These are phyloP conservation scores for Resseliella maxima DNA, from an alignment of 2,888 invertebrate genomes.

Conservation along the genomic window DNA sequence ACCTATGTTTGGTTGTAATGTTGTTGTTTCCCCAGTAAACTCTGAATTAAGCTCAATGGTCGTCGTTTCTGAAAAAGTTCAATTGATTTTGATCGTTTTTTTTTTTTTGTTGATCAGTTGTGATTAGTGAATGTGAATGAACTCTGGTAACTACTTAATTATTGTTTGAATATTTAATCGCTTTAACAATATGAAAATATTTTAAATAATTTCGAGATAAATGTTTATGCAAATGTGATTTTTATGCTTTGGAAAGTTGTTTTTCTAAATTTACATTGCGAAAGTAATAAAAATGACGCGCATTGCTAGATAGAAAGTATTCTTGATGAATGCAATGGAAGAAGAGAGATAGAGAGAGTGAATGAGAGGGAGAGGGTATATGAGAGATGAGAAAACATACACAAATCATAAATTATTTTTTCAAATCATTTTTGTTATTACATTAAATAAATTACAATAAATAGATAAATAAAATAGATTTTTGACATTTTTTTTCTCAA, in stretches of 20 bases:
- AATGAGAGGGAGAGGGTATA: not conserved
- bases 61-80: not conserved
- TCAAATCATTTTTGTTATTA: slow-evolving; percentile 49
- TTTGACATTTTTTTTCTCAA: not conserved
- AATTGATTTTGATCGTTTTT: not conserved
- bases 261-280: too few relatives aligned
- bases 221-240: not conserved
- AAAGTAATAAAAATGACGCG: not conserved
- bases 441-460: slow-evolving; percentile 42
- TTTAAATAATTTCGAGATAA: not conserved
- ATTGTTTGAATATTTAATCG: not conserved
- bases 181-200: not conserved
- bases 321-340: not conserved
- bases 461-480: slow-evolving; percentile 52
- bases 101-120: not conserved
- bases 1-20: not conserved
- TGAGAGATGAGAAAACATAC: not conserved
- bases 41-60: not conserved
- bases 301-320: not conserved
- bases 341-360: not conserved
- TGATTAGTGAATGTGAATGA: not conserved
- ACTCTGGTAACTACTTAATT: not conserved
- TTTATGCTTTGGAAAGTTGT: not conserved
- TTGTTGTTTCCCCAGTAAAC: not conserved
- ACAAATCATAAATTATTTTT: not conserved